Conservation (phyloP, 2,888 invertebrate species). For the Ochropacha duplaris region DNA sequence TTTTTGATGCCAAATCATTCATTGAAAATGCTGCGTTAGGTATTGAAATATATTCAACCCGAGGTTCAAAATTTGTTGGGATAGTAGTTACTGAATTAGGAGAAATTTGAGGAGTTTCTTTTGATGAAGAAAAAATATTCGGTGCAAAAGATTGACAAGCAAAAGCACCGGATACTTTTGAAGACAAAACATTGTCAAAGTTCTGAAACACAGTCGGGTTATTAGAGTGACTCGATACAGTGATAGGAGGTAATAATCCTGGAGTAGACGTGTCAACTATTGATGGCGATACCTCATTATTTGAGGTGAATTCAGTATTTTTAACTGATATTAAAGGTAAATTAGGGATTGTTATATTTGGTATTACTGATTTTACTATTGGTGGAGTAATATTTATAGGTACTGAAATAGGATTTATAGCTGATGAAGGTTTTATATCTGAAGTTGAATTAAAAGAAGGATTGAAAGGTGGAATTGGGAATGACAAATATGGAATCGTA, state of each 20-base stretch:
- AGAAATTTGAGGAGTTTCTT: background rate
- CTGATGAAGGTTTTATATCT: background rate
- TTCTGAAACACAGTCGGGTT: too few species aligned
- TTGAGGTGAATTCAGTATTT: background rate
- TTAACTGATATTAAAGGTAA: background rate
- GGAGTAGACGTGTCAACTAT: background rate
- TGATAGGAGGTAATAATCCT: background rate
- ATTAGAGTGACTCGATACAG: background rate
- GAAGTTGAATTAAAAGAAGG: background rate
- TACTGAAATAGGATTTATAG: background rate
- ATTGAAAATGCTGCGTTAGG: background rate
- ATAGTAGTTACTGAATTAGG: background rate
- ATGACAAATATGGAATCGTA: background rate
- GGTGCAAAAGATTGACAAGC: background rate
- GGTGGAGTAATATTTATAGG: background rate
- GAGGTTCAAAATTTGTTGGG: background rate
- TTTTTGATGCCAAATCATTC: background rate
- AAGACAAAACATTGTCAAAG: background rate
- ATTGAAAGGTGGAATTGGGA: background rate
- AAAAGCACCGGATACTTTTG: background rate
- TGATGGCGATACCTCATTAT: background rate
- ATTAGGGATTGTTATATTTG: background rate
- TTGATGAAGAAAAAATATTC: background rate
- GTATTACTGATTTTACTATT: background rate
- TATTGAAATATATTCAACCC: background rate